These are phyloP conservation scores for Zosterops hypoxanthus DNA, from an alignment of 2,113 vertebrate genomes.

Conservation along the genomic window DNA sequence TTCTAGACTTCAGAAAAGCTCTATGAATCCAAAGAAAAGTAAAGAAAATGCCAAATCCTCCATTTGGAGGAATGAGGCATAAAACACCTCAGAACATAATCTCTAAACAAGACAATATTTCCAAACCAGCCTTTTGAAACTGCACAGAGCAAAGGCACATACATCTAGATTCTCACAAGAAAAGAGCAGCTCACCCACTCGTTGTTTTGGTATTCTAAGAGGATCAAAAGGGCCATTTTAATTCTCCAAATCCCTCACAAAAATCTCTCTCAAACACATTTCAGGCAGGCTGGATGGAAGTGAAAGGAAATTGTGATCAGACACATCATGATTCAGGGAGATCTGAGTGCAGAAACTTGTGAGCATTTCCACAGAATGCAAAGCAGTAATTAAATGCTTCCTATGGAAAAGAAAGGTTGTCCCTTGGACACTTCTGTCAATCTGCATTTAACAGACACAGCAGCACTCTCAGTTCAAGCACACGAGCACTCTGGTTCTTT, in stretches of 20 bases:
- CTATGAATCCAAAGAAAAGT: background rate
- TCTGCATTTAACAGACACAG: slow-evolving; percentile 60
- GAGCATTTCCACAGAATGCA: slow-evolving; percentile 23
- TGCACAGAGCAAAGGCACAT: background rate
- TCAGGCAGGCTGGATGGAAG: background rate
- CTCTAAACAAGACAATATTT: slow-evolving; percentile 2
- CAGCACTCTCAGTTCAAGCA: slow-evolving; percentile 52
- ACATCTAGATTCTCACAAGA: background rate
- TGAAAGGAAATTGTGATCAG: slow-evolving; percentile 1
- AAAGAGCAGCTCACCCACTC: slow-evolving; percentile 6
- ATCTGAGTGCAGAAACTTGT: background rate
- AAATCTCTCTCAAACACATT: slow-evolving; percentile 6
- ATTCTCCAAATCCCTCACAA: slow-evolving; percentile 15
- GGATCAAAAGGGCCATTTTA: slow-evolving; percentile 30
- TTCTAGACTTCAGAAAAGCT: background rate
- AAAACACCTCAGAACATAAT: background rate
- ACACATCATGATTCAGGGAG: background rate
- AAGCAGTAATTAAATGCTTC: slow-evolving; percentile 65
- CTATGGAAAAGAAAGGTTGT: slow-evolving; percentile 48
- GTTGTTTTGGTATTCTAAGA: background rate
- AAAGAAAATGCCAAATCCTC: background rate
- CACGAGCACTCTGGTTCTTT: background rate
- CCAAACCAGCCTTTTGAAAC: background rate
- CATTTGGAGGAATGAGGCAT: background rate
- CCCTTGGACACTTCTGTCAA: slow-evolving; percentile 61